Evolutionary conservation across 2,797 vertebrate species (phyloP).

Genomic region (Arctocebus calabarensis): DNA sequence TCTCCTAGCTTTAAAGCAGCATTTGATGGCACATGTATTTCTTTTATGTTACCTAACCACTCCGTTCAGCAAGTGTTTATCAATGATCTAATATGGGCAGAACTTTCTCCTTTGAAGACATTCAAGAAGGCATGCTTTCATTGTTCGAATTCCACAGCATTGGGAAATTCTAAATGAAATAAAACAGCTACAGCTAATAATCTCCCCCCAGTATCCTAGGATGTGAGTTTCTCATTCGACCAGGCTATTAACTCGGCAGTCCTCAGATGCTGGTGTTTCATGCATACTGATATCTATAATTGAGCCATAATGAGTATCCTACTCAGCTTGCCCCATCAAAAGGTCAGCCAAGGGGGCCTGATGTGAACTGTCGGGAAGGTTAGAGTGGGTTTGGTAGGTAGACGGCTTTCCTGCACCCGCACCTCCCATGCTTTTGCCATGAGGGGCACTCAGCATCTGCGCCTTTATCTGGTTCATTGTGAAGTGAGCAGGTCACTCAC

Average conservation of each 20-base stretch:
- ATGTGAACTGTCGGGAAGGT: constrained; percentile 67
- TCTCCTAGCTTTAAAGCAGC: not conserved
- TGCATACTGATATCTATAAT: constrained; percentile 62
- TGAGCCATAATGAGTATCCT: constrained; percentile 74
- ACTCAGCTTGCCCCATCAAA: constrained; percentile 68
- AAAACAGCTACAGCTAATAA: not conserved
- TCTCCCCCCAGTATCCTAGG: not conserved
- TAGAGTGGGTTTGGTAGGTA: constrained; percentile 55
- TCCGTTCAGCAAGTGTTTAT: not conserved
- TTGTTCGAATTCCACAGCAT: not conserved
- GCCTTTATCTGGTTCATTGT: constrained; percentile 54
- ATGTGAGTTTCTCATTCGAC: not conserved
- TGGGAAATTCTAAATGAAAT: constrained; percentile 1
- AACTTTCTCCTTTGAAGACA: not conserved
- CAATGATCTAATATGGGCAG: not conserved
- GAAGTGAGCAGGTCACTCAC: constrained; percentile 72
- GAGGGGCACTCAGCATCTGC: constrained; percentile 39
- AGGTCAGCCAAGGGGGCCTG: constrained; percentile 58
- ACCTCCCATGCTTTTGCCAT: constrained; percentile 20
- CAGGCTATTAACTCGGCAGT: not conserved
- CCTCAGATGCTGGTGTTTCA: not conserved
- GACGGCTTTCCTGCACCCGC: constrained; percentile 68
- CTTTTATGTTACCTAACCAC: not conserved
- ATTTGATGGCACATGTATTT: not conserved
- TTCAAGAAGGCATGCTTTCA: not conserved